Evolutionary conservation across 2,888 invertebrate species (phyloP), one percentile per base, ranked within the genome.

Genomic region (Petrophora chlorosata): DNA sequence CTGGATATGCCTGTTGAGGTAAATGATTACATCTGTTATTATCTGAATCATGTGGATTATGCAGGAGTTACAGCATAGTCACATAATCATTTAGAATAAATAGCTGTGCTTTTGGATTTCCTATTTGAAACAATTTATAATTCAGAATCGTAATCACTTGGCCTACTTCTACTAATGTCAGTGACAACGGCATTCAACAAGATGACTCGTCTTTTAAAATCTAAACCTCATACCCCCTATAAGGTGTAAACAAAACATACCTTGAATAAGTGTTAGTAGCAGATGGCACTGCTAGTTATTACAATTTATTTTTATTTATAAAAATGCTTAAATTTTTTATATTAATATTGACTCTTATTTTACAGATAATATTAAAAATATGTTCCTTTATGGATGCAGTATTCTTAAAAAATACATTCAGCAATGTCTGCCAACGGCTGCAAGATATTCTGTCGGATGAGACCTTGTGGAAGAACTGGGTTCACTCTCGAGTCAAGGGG

Each of bases 361-460:
- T 54, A 38, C 82, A 92, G 92, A 90, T 93, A 61, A 87, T 93
- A 59, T 79, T 93, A 53, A 91, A 92, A 71, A 92, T 93, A 70
- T 92, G 92, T 64, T 91, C 92, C 17, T 92, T 87, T 65, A 60
- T 93, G 66, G 92, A 92, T 73, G 91, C 91, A 51, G 80, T 88
- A 59, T 91, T 91, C 60, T 73, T 93, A 53, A 90, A 90, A 64
- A 76, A 89, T 34, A 86, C 87, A 12, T 70, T 93, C 41, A 85
- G 91, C 44, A 81, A 85, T 66, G 92, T 92, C 3, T 93, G 92
- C 70, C 90, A 83, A 64, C 80, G 92, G 58, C 92, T 93, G 66
- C 77, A 91, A 59, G 77, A 85, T 47, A 92, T 93, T 62, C 74
- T 93, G 59, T 82, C 84, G 35, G 92, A 92, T 76, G 83, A 91